phyloP scores from a whole-genome alignment of 2,797 vertebrate genomes.

The Diglossa cyanea region DNA sequence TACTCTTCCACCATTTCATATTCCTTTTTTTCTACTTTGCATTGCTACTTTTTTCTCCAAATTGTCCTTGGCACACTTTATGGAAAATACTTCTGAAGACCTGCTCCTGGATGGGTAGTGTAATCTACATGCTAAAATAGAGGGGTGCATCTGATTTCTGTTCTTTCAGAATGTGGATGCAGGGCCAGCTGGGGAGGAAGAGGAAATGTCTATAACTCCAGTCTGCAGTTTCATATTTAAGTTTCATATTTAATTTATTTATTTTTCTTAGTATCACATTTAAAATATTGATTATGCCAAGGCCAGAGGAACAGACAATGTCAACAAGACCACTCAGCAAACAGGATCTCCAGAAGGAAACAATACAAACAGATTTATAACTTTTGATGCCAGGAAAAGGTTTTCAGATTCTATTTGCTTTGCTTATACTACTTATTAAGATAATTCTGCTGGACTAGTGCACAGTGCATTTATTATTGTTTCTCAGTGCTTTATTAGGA shows the following conservation, averaged over 20 bases:
- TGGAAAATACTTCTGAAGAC: neutral
- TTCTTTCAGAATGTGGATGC: neutral
- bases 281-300: conserved; percentile 71
- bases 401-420: conserved; percentile 59
- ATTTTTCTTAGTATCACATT: conserved; percentile 42
- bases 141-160: neutral
- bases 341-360: conserved; percentile 54
- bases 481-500: conserved; percentile 37
- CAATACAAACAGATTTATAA: conserved; percentile 67
- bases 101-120: neutral
- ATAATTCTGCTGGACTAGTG: conserved; percentile 54
- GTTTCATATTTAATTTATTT: conserved; percentile 44
- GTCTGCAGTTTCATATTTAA: conserved; percentile 59
- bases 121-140: neutral
- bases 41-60: neutral
- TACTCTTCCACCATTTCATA: neutral
- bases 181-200: neutral
- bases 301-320: conserved; percentile 52
- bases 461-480: conserved; percentile 35
- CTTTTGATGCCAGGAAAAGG: conserved; percentile 45
- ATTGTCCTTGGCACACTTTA: neutral
- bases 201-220: neutral
- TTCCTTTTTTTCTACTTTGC: neutral
- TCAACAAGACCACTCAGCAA: conserved; percentile 61
- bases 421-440: conserved; percentile 67